A percentile compares a stretch with the other conserved stretches of the same genome.
Conservation (phyloP, 2,888 invertebrate genomes). For the Nephrotoma guestfalica region DNA sequence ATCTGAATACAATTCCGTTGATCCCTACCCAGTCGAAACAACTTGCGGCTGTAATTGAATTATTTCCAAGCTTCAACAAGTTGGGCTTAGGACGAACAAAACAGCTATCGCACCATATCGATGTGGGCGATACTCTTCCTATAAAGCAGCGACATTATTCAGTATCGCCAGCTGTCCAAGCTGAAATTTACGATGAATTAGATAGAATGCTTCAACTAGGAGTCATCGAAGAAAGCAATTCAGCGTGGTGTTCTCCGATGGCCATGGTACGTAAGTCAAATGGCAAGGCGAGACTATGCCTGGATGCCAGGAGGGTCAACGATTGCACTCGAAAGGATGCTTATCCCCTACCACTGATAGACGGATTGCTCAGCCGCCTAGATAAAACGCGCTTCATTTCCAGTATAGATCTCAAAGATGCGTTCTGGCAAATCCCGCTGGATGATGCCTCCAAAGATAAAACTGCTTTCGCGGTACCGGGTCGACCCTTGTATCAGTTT, state of each 20-base stretch:
- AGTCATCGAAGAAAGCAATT: constrained; percentile 15
- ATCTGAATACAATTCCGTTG: neutral
- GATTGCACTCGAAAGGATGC: constrained; percentile 15
- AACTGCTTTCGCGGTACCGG: too few relatives aligned
- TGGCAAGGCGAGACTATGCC: constrained; percentile 13
- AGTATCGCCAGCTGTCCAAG: neutral
- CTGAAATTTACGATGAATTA: constrained; percentile 11
- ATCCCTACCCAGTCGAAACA: neutral
- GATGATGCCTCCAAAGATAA: constrained; percentile 3
- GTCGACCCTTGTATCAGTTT: constrained; percentile 13
- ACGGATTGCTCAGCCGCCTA: constrained; percentile 15
- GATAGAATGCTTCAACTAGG: constrained; percentile 16
- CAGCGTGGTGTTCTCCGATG: constrained; percentile 15
- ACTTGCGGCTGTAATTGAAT: neutral
- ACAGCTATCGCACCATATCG: neutral
- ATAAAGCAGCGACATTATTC: neutral
- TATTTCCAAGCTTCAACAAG: neutral
- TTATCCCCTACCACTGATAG: constrained; percentile 17
- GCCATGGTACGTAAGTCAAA: neutral
- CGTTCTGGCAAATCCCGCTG: constrained; percentile 13
- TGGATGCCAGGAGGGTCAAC: constrained; percentile 17
- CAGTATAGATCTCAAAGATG: constrained; percentile 17
- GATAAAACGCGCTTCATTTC: constrained; percentile 16
- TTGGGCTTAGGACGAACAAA: neutral
- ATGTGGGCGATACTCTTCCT: neutral